Evolutionary conservation across 2,797 vertebrate species (phyloP), one percentile per base, ranked within the genome.

Genomic region (Bradypodion pumilum): DNA sequence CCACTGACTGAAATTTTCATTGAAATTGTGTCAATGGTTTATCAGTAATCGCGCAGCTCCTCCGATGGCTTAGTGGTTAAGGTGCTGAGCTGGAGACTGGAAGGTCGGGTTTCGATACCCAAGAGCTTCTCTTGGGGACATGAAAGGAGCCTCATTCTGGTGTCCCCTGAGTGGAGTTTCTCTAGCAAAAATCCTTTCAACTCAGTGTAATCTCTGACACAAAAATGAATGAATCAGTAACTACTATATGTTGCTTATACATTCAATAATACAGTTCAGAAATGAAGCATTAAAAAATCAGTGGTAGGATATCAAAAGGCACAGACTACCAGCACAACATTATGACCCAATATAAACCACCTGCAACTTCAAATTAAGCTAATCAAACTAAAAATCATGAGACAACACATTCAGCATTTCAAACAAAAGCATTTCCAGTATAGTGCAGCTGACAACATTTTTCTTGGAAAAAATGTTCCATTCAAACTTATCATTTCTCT

Each of bases 331-430:
- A 72, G 25, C 37, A 85, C 59, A 60, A 7, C 52, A 2, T 3
- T 35, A 32, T 73, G 37, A 12, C 46, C 63, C 42, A 56, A 66
- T 15, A 66, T 80, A 78, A 32, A 62, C 69, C 82, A 78, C 27
- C 49, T 85, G 27, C 8, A 77, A n/a, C 60, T 84, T 59, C 78
- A 85, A 32, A 62, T 56, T 56, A 56, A 56, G 13, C 21, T 56
- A 56, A 83, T 59, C 77, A 84, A 29, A 59, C 44, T 82, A 12
- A 80, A 49, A 60, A 65, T 82, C 82, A 21, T 70, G 23, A n/a
- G 85, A 85, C 23, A 12, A 40, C 68, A 10, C 60, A 65, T 86
- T 88, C 80, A 87, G 83, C 35, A 46, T 16, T 49, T 63, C 25
- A 72, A 87, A 62, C 27, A 46, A 59, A 87, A 46, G 5, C 46